Base-by-base conservation (phyloP, 2,888 invertebrate species). In the Drosophila sordidula region DNA sequence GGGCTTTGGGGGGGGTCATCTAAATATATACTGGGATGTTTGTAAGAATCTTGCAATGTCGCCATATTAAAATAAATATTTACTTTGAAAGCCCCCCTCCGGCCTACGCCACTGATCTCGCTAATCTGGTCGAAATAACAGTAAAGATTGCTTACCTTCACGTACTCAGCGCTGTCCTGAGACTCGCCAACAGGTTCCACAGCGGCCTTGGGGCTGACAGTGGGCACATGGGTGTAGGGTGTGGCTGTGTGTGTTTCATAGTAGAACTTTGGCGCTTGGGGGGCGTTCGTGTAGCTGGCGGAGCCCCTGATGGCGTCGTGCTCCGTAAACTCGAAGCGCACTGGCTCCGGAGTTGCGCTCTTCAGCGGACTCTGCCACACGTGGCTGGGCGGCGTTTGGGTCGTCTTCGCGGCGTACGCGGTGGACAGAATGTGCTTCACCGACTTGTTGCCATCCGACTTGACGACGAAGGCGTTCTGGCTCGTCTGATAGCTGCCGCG, bases 251-350 rank as follows among this genome's bases (percentile, higher is more conserved):
- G 64, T 9, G 76, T 62, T 36, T 85, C 82, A 29, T 87, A 85
- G 62, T 66, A 83, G 38, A 50, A 74, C 12, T 77, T 68, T 14
- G 77, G 79, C 1, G 68, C 77, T 11, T 82, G 78, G 2, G 92
- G 92, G 0, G 90, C 85, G 51, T 85, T 79, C 2, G 91, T 91
- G 56, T 87, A 91, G 36, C 87, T 88, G 16, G 81, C 61, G 0
- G 89, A 73, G 0, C 90, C 87, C 4, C 86, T 80, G 26, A 92
- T 89, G 16, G 91, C 91, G 75, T 92, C 91, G 16, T 89, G 87
- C 67, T 92, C 91, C 1, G 91, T 92, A 66, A 92, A 92, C 73
- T 92, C 91, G 41, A 92, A 91, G 44, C 91, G 83, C 34, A 90
- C 50, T 0, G 91, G 92, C 47, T 90, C 91, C 4, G 90, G 89